Conservation (phyloP, 2,888 invertebrate species). For the Myathropa florea region DNA sequence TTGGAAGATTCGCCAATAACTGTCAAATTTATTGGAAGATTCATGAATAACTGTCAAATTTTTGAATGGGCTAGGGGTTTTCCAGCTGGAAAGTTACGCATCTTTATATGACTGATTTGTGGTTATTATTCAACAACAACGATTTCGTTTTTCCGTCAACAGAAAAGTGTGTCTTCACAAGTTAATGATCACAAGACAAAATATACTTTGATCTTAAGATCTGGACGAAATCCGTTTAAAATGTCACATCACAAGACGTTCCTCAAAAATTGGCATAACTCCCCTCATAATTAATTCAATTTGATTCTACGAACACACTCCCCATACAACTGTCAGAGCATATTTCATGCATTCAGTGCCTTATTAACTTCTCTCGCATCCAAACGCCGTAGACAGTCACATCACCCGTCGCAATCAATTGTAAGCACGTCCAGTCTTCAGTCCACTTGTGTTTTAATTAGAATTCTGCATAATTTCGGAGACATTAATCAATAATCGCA, state of each 20-base stretch:
- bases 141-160: background rate
- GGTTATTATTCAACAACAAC: no score
- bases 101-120: no score
- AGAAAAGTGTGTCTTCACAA: background rate
- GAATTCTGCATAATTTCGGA: slow-evolving; percentile 34
- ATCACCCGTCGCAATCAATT: background rate
- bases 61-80: no score
- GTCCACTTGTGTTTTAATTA: slow-evolving; percentile 13
- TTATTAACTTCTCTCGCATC: background rate
- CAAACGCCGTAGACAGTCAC: background rate
- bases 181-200: no score
- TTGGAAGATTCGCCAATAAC: no score
- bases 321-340: background rate
- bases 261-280: background rate
- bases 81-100: no score
- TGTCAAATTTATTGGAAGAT: no score
- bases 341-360: background rate
- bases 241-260: background rate
- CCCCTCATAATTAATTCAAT: background rate
- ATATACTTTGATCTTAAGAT: background rate
- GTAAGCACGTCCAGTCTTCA: slow-evolving; percentile 1
- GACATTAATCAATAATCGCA: slow-evolving; percentile 43
- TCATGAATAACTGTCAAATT: no score
- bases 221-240: background rate
- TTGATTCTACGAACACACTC: background rate